phyloP scores from a whole-genome alignment of 2,113 vertebrate species.

The Pelecanoides urinatrix region DNA sequence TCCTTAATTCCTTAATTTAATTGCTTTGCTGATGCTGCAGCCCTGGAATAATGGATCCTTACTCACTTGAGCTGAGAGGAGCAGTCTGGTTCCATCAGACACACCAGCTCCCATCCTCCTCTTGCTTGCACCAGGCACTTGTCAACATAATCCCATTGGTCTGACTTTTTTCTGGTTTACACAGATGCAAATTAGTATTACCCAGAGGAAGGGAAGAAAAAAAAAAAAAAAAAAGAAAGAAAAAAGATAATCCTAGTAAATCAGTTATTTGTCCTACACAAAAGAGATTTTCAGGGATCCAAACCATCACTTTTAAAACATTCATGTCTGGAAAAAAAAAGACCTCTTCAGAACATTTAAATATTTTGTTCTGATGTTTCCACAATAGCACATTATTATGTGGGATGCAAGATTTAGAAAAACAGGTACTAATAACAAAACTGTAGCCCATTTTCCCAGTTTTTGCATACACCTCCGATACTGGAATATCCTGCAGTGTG shows the following conservation, averaged over 20 bases:
- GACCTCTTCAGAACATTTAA: not conserved
- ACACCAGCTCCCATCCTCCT: not conserved
- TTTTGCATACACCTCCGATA: not conserved
- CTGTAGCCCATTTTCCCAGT: not conserved
- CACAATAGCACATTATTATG: not conserved
- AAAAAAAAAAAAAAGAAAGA: too few species aligned
- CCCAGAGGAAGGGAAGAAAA: fast-evolving
- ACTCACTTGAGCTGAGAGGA: not conserved
- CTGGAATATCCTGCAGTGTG: not conserved
- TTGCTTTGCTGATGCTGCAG: slow-evolving; percentile 33
- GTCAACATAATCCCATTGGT: not conserved
- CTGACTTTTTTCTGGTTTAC: not conserved
- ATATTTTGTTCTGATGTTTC: not conserved
- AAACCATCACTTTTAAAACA: not conserved
- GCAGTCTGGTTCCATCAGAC: not conserved
- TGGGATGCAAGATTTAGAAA: not conserved
- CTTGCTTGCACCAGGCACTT: not conserved
- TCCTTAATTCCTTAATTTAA: slow-evolving; percentile 26
- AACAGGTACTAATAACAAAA: not conserved
- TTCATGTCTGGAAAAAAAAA: not conserved
- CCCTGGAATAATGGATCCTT: not conserved
- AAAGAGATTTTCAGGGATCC: not conserved
- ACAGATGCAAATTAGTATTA: not conserved
- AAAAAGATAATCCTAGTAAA: not conserved
- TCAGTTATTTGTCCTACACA: not conserved